Evolutionary conservation across 1,140 invertebrate genomes (phyloP).

Genomic region (Triops longicaudatus): DNA sequence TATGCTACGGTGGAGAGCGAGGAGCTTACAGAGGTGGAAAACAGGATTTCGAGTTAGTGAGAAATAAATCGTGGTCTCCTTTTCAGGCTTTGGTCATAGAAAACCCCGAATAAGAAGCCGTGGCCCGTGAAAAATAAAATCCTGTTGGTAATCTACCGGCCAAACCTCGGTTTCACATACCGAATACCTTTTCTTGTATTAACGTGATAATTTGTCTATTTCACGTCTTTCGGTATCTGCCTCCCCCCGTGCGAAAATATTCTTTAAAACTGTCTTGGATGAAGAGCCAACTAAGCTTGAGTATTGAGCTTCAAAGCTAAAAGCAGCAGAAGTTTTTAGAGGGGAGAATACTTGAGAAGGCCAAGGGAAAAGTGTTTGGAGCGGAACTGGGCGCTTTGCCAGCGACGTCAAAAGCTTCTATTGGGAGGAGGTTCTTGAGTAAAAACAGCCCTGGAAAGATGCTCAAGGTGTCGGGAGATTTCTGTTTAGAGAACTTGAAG

Average conservation of each 20-base stretch:
- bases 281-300: no score
- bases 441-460: neutral
- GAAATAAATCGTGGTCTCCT: neutral
- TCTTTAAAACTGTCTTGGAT: no score
- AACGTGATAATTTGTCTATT: constrained; percentile 1
- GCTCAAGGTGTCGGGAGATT: neutral
- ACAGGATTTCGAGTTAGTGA: neutral
- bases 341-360: neutral
- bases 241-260: no score
- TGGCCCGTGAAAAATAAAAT: constrained; percentile 1
- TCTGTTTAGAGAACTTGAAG: neutral
- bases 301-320: no score
- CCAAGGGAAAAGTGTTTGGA: neutral
- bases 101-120: neutral
- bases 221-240: neutral
- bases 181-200: neutral
- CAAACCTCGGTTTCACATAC: neutral
- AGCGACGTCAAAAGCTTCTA: neutral
- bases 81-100: neutral
- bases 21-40: neutral
- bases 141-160: neutral
- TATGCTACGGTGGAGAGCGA: neutral
- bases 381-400: neutral
- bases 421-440: neutral
- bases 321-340: no score